These are phyloP conservation scores for Drepanosiphum platanoidis DNA, from an alignment of 2,888 invertebrate species.

Conservation along the genomic window DNA sequence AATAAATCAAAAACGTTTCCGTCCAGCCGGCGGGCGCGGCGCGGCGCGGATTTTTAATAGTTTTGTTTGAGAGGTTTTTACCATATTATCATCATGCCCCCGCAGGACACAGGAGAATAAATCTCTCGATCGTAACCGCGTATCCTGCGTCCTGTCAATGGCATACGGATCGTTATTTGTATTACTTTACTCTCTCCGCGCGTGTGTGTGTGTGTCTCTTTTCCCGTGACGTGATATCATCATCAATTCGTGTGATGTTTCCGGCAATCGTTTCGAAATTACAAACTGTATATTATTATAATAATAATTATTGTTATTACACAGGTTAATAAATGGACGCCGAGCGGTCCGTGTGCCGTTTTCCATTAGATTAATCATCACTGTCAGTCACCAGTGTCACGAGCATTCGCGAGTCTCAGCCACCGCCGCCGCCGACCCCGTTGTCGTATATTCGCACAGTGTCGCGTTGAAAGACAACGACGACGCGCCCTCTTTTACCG, in stretches of 20 bases:
- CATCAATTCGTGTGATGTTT: no score
- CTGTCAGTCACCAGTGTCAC: neutral
- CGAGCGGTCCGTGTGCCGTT: neutral
- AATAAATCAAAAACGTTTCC: no score
- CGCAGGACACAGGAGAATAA: no score
- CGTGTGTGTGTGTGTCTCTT: no score
- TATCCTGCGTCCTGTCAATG: neutral
- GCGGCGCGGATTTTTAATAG: no score
- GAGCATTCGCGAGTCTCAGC: neutral
- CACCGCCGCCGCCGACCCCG: neutral
- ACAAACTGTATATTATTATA: neutral
- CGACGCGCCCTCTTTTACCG: neutral
- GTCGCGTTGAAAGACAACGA: neutral
- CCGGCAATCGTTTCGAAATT: slow-evolving; percentile 7
- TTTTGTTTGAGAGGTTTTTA: no score
- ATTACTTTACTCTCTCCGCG: neutral
- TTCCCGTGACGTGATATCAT: no score
- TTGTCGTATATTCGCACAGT: neutral
- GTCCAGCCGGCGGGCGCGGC: no score
- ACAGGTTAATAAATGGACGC: slow-evolving; percentile 21
- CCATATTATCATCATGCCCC: no score
- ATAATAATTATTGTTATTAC: no score
- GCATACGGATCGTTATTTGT: neutral
- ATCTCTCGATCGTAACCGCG: no score
- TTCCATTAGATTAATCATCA: slow-evolving; percentile 33